Evolutionary conservation across 2,888 invertebrate species (phyloP).

Genomic region (Phaonia tiefii): DNA sequence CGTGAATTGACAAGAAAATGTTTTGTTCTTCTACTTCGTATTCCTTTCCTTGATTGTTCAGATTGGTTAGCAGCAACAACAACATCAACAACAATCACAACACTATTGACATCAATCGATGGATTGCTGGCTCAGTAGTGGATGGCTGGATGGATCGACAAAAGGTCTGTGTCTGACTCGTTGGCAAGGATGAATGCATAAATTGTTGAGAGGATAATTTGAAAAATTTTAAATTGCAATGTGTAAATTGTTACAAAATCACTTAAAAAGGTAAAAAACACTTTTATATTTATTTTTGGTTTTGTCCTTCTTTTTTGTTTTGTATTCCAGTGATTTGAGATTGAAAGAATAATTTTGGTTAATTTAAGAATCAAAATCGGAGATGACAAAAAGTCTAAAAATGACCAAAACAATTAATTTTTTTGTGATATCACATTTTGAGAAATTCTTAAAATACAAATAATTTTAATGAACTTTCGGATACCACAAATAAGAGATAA

Average conservation of each 20-base stretch:
- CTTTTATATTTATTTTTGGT: conserved; percentile 23
- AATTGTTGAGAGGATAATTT: conserved; percentile 66
- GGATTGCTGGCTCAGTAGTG: not conserved
- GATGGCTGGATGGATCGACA: conserved; percentile 1
- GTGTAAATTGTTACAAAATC: conserved; percentile 67
- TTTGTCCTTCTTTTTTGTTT: not conserved
- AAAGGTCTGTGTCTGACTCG: conserved; percentile 10
- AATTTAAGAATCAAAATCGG: conserved; percentile 13
- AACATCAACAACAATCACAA: conserved; percentile 53
- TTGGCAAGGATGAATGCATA: conserved; percentile 61
- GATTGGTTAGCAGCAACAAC: conserved; percentile 42
- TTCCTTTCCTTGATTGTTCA: conserved; percentile 55
- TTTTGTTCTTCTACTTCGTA: conserved; percentile 66
- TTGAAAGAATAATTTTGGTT: conserved; percentile 2
- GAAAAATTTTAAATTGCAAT: conserved; percentile 71
- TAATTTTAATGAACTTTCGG: conserved; percentile 15
- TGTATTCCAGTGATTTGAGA: not conserved
- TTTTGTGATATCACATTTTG: conserved; percentile 8
- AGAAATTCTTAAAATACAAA: not conserved
- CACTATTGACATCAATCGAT: conserved; percentile 29
- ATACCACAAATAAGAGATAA: not conserved
- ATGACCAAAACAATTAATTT: no score
- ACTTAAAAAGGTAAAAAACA: conserved; percentile 48
- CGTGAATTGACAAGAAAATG: conserved; percentile 71
- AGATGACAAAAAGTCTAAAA: conserved; percentile 26